Conservation (phyloP, 1,140 invertebrate species). For the Pogonognathellus flavescens region DNA sequence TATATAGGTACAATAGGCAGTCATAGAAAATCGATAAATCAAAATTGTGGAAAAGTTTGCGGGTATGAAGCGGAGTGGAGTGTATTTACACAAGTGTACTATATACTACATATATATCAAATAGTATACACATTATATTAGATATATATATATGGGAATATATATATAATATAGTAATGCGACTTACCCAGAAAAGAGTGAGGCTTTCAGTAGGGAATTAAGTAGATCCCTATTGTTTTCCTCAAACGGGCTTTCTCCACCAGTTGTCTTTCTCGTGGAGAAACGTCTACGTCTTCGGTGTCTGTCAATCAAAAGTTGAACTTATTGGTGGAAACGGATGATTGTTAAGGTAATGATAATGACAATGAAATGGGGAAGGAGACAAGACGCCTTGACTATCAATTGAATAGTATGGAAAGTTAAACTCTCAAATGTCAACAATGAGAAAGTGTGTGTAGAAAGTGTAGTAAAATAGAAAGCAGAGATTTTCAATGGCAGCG, state of each 20-base stretch:
- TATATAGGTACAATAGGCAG: too few species aligned
- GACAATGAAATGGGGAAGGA: not conserved
- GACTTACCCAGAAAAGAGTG: too few species aligned
- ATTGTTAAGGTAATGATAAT: constrained; percentile 36
- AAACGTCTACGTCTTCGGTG: not conserved
- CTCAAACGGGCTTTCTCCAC: not conserved
- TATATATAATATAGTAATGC: too few species aligned
- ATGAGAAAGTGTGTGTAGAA: constrained; percentile 45
- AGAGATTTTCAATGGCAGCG: constrained; percentile 48
- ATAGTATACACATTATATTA: too few species aligned
- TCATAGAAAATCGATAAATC: too few species aligned
- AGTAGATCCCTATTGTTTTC: too few species aligned
- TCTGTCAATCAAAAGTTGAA: not conserved
- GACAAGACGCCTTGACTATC: not conserved
- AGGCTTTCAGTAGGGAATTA: too few species aligned
- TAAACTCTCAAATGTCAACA: constrained; percentile 29
- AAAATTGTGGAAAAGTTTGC: too few species aligned
- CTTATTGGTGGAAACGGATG: not conserved
- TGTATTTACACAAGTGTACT: too few species aligned
- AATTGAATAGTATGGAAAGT: constrained; percentile 19
- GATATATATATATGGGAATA: too few species aligned
- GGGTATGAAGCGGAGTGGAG: too few species aligned
- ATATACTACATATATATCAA: too few species aligned
- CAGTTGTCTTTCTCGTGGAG: not conserved
- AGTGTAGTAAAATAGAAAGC: constrained; percentile 38